Percentiles rank a stretch among this genome's conserved stretches.
These are phyloP conservation scores for Tridacna gigas DNA, from an alignment of 2,888 invertebrate species.

Conservation along the genomic window DNA sequence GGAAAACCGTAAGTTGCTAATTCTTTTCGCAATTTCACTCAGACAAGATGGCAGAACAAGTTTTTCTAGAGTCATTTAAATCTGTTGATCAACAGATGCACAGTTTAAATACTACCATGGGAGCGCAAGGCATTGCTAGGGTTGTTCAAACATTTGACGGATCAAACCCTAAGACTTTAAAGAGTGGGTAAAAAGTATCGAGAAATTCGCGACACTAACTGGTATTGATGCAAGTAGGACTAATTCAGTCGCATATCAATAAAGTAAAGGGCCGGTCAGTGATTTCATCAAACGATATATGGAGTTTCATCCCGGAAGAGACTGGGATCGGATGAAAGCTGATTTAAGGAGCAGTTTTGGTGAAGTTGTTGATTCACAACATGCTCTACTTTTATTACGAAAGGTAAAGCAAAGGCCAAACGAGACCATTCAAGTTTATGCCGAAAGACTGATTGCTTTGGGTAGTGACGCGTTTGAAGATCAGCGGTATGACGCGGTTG, in stretches of 20 bases:
- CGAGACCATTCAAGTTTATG: too few relatives aligned
- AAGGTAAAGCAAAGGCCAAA: too few relatives aligned
- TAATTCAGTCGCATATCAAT: constrained; percentile 40
- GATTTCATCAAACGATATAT: constrained; percentile 45
- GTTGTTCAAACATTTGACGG: constrained; percentile 38
- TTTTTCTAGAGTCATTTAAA: constrained; percentile 10
- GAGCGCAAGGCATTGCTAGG: constrained; percentile 31
- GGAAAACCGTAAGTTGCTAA: constrained; percentile 2
- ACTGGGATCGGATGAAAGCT: too few relatives aligned
- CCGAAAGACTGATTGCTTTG: too few relatives aligned
- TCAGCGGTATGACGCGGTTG: too few relatives aligned
- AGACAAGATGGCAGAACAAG: constrained; percentile 11
- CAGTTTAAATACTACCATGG: constrained; percentile 24
- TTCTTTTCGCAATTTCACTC: neutral
- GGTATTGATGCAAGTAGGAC: too few relatives aligned
- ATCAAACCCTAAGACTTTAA: constrained; percentile 25
- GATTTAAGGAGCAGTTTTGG: too few relatives aligned
- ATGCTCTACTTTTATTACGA: too few relatives aligned
- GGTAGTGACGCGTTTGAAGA: too few relatives aligned
- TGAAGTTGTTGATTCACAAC: too few relatives aligned
- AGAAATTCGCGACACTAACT: too few relatives aligned
- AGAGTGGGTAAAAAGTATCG: constrained; percentile 38
- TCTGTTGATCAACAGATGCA: constrained; percentile 19
- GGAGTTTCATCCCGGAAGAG: too few relatives aligned
- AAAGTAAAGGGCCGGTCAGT: constrained; percentile 33